Base-by-base conservation (phyloP, 2,888 invertebrate species). In the Gasteruption jaculator region DNA sequence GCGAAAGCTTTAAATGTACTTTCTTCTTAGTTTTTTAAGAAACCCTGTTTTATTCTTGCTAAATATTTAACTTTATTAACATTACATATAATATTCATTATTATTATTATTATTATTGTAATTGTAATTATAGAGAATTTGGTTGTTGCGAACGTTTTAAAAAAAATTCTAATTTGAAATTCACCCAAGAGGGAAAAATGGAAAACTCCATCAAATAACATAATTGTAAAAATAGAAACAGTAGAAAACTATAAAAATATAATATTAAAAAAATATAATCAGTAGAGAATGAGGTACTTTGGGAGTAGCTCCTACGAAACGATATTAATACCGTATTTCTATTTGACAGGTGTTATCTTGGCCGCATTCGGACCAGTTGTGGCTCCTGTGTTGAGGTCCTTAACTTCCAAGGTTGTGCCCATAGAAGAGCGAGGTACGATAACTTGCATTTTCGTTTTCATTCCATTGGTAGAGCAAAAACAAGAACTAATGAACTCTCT, bases 291-390 rank as follows among this genome's bases (percentile, higher is more conserved):
- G 21, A 21, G 34, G 19, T 10, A 37, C 20, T 39, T 12, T 1
- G 20, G 16, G 5, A 30, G 30, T 33, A n/a, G n/a, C n/a, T n/a
- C n/a, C n/a, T n/a, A n/a, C n/a, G n/a, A n/a, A n/a, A n/a, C n/a
- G n/a, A 2, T 19, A 39, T 5, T 29, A 16, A 30, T 32, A 10
- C 12, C 14, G 11, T 35, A 11, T 6, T 10, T 14, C 16, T 32
- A 52, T 46, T 56, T n/a, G n/a, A n/a, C 45, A 76, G 88, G 89
- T 1, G 86, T 85, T n/a, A 74, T 76, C 0, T 77, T 83, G 2
- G 85, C 85, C 6, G 81, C 85, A n/a, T 71, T 87, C 16, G 89
- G 89, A 0, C 88, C 89, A 0, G 78, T 84, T 33, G 84, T 86
- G 0, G 86, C 85, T 0, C 87, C 89, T 0, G 81, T 87, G 41